phyloP scores from a whole-genome alignment of 2,888 invertebrate genomes.

The Rhopalosiphum nymphaeae region DNA sequence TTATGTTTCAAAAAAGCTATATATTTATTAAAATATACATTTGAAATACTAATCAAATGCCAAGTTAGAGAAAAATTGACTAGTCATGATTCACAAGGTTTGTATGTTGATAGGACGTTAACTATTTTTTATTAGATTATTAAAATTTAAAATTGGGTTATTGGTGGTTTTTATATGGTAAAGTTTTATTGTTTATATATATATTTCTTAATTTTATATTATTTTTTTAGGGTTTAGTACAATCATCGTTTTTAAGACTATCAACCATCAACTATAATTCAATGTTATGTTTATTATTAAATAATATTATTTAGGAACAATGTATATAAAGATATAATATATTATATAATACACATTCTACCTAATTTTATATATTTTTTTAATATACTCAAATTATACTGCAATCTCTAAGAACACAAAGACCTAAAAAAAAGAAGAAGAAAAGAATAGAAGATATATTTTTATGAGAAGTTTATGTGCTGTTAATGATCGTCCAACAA shows the following conservation, averaged over 20 bases:
- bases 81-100: not conserved
- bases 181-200: not conserved
- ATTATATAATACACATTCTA: not conserved
- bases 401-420: too few species aligned
- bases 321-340: not conserved
- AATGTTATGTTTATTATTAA: not conserved
- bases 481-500: not conserved
- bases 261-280: not conserved
- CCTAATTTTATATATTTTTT: not conserved
- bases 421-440: too few species aligned
- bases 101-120: accelerated
- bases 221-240: not conserved
- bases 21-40: not conserved
- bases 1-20: not conserved
- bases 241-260: not conserved
- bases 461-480: too few species aligned
- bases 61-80: not conserved
- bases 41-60: not conserved
- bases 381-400: not conserved
- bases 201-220: not conserved
- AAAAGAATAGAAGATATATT: too few species aligned
- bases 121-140: not conserved
- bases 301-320: not conserved
- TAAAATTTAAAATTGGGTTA: not conserved
- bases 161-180: not conserved